Evolutionary conservation across 2,888 invertebrate species (phyloP), one percentile per base, ranked within the genome.

Genomic region (Drosophila prolongata): DNA sequence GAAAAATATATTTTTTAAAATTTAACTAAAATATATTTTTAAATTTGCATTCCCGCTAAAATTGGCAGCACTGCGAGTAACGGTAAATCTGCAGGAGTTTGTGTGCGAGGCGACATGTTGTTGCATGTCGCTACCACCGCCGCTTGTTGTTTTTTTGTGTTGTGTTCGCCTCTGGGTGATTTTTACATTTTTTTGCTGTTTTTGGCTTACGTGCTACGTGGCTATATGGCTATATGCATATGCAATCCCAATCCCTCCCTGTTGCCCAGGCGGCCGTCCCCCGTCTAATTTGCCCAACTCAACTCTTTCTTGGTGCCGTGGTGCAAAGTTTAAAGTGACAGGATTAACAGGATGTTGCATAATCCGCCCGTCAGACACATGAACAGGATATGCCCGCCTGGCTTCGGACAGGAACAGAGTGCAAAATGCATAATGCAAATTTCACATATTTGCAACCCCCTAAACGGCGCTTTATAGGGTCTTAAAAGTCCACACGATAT

Each of bases 331-430:
- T 83, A 82, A 83, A 81, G 90, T 86, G 89, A 89, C 89, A 90
- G 90, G 89, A 90, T 90, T 86, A 90, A 84, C 89, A 89, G 90
- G 90, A 90, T 90, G 89, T 89, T 89, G 90, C 89, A 90, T 90
- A 90, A 89, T 90, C 90, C 89, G 66, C 44, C 59, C 67, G 80
- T 68, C 83, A 82, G 82, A 82, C 85, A 77, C 75, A 72, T 76
- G 64, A 84, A 87, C 87, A 81, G 82, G 82, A 87, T 87, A 79
- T 74, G 78, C 66, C 43, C 52, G 54, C 72, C 66, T 38, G 47
- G 52, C 61, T 43, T 43, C 64, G 62, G 54, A 67, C 68, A 68
- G 69, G 56, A 57, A 69, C 56, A 16, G 19, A 68, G 46, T 53
- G 53, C 47, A 73, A 55, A 78, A 64, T 76, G 74, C 85, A 87